Percentiles rank a stretch among this genome's conserved stretches.
Evolutionary conservation across 2,888 invertebrate genomes (phyloP).

Genomic region (Caenorhabditis sp.): DNA sequence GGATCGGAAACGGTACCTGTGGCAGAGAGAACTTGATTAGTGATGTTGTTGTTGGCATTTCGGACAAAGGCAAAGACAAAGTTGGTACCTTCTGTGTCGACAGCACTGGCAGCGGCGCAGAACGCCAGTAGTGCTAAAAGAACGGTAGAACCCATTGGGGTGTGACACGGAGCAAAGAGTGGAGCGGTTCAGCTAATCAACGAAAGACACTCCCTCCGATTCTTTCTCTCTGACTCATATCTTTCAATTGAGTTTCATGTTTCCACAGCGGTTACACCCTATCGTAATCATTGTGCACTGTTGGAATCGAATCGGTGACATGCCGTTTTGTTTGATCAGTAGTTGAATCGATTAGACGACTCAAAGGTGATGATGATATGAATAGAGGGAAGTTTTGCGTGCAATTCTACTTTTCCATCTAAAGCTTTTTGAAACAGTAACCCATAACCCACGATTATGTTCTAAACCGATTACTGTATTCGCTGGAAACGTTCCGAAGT

Average conservation of each 20-base stretch:
- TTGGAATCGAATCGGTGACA: slow-evolving; percentile 51
- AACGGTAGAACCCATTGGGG: slow-evolving; percentile 24
- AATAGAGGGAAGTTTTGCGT: background rate
- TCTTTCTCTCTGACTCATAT: slow-evolving; percentile 40
- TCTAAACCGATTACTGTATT: too few species aligned
- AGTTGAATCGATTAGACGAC: slow-evolving; percentile 30
- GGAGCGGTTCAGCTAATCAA: slow-evolving; percentile 32
- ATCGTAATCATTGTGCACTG: slow-evolving; percentile 43
- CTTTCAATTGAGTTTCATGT: slow-evolving; percentile 19
- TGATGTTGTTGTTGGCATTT: slow-evolving; percentile 55
- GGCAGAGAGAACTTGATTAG: slow-evolving; percentile 53
- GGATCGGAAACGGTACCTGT: slow-evolving; percentile 34
- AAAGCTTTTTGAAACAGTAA: too few species aligned
- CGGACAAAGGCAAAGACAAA: slow-evolving; percentile 59
- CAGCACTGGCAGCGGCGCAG: slow-evolving; percentile 23
- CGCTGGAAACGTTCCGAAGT: too few species aligned
- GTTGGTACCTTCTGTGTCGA: slow-evolving; percentile 61
- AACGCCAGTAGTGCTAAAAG: slow-evolving; percentile 48
- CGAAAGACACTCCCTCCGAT: slow-evolving; percentile 24
- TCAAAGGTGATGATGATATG: slow-evolving; percentile 36
- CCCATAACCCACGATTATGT: too few species aligned
- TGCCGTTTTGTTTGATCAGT: slow-evolving; percentile 42
- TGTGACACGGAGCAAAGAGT: slow-evolving; percentile 17
- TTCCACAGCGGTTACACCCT: slow-evolving; percentile 47
- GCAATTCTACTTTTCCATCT: background rate